These are phyloP conservation scores for Alethe diademata DNA, from an alignment of 2,113 vertebrate species.

Conservation along the genomic window DNA sequence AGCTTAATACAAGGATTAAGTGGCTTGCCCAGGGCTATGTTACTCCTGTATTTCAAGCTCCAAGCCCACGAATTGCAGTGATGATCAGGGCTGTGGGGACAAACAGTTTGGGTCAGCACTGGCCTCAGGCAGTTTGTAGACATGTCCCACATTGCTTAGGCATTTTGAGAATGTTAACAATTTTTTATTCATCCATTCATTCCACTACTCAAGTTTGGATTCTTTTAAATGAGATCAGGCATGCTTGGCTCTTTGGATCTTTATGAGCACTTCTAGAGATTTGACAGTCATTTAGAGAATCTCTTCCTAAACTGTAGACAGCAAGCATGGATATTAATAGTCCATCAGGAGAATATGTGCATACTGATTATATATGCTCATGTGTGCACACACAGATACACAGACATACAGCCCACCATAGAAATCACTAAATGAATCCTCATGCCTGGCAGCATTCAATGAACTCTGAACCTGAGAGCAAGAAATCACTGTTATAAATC, in stretches of 20 bases:
- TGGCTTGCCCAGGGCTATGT: neutral
- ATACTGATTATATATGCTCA: neutral
- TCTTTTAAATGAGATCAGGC: neutral
- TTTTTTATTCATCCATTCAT: neutral
- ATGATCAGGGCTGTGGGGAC: neutral
- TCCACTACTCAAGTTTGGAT: neutral
- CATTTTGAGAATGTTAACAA: neutral
- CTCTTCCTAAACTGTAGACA: neutral
- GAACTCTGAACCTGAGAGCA: neutral
- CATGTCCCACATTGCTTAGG: neutral
- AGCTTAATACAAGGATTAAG: neutral
- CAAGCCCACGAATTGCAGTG: accelerated
- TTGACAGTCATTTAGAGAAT: neutral
- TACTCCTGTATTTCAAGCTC: neutral
- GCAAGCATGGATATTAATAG: neutral
- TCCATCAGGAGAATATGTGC: neutral
- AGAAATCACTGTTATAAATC: neutral
- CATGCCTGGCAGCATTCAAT: neutral
- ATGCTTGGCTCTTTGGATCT: neutral
- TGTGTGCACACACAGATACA: neutral
- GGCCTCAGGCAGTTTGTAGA: neutral
- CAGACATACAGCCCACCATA: neutral
- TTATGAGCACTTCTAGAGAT: neutral
- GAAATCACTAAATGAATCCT: neutral
- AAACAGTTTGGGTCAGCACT: neutral